Conservation (phyloP, 2,888 invertebrate genomes). For the Bedellia somnulentella region DNA sequence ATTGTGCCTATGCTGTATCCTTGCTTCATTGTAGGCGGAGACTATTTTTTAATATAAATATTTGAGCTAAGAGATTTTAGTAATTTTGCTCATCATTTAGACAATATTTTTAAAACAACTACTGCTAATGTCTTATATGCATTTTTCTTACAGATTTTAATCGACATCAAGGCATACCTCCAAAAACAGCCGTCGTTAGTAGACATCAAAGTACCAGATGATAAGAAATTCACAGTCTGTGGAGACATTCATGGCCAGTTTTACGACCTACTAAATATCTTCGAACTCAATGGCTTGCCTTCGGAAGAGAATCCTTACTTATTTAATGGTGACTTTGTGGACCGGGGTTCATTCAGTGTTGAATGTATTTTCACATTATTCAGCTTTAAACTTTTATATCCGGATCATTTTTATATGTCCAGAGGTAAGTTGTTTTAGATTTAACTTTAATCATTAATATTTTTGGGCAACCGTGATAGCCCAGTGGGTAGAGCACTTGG, state of each 20-base stretch:
- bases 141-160: constrained; percentile 86
- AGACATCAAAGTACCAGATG: constrained; percentile 83
- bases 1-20: too few species aligned
- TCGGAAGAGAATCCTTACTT: constrained; percentile 94
- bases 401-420: constrained; percentile 96
- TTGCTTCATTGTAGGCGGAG: too few species aligned
- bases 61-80: too few species aligned
- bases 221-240: constrained; percentile 94
- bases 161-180: constrained; percentile 85
- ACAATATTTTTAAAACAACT: too few species aligned
- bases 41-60: too few species aligned
- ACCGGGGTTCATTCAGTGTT: constrained; percentile 98
- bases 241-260: constrained; percentile 99
- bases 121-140: too few species aligned
- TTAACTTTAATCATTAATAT: too few species aligned
- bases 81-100: too few species aligned
- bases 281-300: constrained; percentile 94
- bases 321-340: constrained; percentile 99
- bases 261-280: constrained; percentile 97
- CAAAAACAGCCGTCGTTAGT: constrained; percentile 85
- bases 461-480: too few species aligned
- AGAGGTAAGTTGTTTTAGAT: constrained; percentile 79
- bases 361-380: constrained; percentile 98
- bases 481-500: too few species aligned
- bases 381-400: constrained; percentile 94